These are phyloP conservation scores for Homarus americanus DNA, from an alignment of 1,140 invertebrate genomes.

Conservation along the genomic window DNA sequence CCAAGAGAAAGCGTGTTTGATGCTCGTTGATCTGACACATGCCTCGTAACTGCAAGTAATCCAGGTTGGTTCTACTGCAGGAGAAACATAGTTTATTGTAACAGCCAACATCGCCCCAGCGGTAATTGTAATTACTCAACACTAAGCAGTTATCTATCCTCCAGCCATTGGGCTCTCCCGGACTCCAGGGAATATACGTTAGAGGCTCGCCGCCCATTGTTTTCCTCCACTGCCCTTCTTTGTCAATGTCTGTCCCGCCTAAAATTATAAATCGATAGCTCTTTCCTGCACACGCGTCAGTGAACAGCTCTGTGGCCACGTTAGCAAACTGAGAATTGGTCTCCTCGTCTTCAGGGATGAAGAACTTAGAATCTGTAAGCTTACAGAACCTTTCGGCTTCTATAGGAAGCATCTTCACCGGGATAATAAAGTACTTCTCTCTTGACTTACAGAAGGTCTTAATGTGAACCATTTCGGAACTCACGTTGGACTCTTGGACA, in stretches of 20 bases:
- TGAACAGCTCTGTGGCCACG: not conserved
- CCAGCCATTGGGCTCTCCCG: conserved; percentile 51
- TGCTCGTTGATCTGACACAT: conserved; percentile 23
- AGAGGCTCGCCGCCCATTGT: not conserved
- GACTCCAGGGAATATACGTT: conserved; percentile 11
- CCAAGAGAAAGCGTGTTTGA: conserved; percentile 14
- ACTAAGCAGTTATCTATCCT: conserved; percentile 36
- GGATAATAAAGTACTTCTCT: conserved; percentile 1
- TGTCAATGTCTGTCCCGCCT: conserved; percentile 21
- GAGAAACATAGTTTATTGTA: conserved; percentile 22
- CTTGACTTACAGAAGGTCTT: conserved; percentile 15
- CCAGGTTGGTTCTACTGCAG: conserved; percentile 9
- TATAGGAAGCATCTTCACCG: not conserved
- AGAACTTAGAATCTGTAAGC: conserved; percentile 20
- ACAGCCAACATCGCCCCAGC: conserved; percentile 35
- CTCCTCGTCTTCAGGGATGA: conserved; percentile 21
- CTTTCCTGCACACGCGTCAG: conserved; percentile 2
- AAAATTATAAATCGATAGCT: conserved; percentile 49
- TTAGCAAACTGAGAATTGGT: not conserved
- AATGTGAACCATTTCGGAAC: not conserved
- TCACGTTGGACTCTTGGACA: not conserved
- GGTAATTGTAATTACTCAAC: not conserved
- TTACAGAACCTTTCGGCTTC: conserved; percentile 32
- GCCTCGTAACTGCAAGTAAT: conserved; percentile 40
- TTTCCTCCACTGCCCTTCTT: conserved; percentile 13